Evolutionary conservation across 2,888 invertebrate genomes (phyloP), one percentile per base, ranked within the genome.

Genomic region (Nasonovia ribisnigri): DNA sequence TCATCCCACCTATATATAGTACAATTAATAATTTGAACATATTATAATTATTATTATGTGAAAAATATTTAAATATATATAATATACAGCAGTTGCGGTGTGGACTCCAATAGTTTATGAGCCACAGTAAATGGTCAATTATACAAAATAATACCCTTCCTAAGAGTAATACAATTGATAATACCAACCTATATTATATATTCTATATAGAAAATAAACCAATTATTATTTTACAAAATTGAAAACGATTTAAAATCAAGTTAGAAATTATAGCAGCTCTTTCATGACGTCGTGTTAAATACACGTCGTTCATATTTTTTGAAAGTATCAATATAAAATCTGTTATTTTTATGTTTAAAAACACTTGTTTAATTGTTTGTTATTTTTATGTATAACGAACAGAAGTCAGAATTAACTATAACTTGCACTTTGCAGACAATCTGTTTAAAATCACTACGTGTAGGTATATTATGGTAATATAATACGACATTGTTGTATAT

Each of bases 321-420:
- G 20, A 77, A 77, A 36, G 13, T 77, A 36, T 77, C 6, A 36
- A 77, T 77, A 16, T 36, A 20, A 77, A 77, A 77, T 77, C 77
- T 77, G 77, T 77, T 20, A 2, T 1, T 36, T n/a, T n/a, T n/a
- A n/a, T 16, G 13, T n/a, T 67, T 67, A n/a, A 67, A 77, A 77
- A 77, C 77, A 77, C 77, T 77, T 77, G 77, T 77, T 77, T 67
- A 36, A 36, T 67, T 77, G 77, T 77, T 36, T 77, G 67, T n/a
- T 36, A 77, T 36, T 36, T 6, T 77, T 36, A 77, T 57, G 26
- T 24, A n/a, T n/a, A 77, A 36, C 36, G 16, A 36, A 77, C 36
- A 77, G 16, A 77, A 36, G 77, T 36, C 20, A 36, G 77, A 36
- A 36, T 77, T 36, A 77, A 77, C 77, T 36, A 48, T 48, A 36